These are phyloP conservation scores for Euclidia mi DNA, from an alignment of 2,888 invertebrate genomes.

Conservation along the genomic window DNA sequence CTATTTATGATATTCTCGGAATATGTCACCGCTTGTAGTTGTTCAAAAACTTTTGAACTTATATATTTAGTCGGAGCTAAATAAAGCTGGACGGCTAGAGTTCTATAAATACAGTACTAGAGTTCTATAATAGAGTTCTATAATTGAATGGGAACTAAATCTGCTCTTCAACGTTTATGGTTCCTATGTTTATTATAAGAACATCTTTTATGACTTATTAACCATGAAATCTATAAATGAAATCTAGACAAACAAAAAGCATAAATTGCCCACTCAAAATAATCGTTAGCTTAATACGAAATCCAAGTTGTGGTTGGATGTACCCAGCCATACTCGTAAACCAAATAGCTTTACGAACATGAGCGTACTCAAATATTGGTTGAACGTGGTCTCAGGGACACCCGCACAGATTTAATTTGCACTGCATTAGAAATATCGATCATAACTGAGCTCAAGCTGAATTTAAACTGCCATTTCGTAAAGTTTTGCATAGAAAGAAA, in stretches of 20 bases:
- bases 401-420: slow-evolving; percentile 71
- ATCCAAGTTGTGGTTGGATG: slow-evolving; percentile 58
- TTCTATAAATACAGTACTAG: too few relatives aligned
- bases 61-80: too few relatives aligned
- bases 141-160: too few relatives aligned
- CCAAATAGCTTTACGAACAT: slow-evolving; percentile 77
- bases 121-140: too few relatives aligned
- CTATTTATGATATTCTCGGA: slow-evolving; percentile 28
- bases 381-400: slow-evolving; percentile 78
- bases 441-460: slow-evolving; percentile 40
- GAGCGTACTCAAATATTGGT: slow-evolving; percentile 80
- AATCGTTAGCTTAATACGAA: slow-evolving; percentile 55
- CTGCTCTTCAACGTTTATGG: not conserved
- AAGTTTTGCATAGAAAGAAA: slow-evolving; percentile 22
- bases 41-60: too few relatives aligned
- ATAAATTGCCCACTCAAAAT: slow-evolving; percentile 49
- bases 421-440: slow-evolving; percentile 68
- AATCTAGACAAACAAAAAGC: slow-evolving; percentile 30
- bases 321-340: slow-evolving; percentile 69
- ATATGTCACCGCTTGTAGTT: too few relatives aligned
- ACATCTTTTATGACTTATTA: not conserved
- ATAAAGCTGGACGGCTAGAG: too few relatives aligned
- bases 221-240: slow-evolving; percentile 2
- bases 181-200: not conserved
- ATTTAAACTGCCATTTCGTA: slow-evolving; percentile 33